Percentiles rank a stretch among this genome's conserved stretches.
phyloP scores from a whole-genome alignment of 2,113 vertebrate genomes.

The Nannobrachium achirus region DNA sequence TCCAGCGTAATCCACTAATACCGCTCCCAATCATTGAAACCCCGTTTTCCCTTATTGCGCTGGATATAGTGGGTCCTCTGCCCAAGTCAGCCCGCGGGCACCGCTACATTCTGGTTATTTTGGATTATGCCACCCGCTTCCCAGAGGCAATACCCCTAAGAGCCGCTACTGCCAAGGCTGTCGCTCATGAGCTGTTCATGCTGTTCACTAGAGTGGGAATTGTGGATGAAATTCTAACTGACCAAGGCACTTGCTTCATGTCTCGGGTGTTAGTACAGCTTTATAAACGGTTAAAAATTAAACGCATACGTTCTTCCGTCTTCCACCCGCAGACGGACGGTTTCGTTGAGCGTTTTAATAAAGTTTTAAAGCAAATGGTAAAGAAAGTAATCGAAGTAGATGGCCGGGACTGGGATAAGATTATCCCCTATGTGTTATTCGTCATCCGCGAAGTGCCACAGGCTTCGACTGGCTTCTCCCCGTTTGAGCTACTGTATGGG shows the following conservation, averaged over 20 bases:
- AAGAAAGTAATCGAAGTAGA: no score
- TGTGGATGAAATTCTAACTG: no score
- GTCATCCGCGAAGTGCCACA: neutral
- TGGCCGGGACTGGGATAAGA: no score
- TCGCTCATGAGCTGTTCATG: no score
- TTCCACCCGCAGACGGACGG: no score
- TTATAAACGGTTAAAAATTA: neutral
- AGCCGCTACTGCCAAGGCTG: neutral
- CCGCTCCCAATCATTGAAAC: neutral
- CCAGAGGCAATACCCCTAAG: neutral
- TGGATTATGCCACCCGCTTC: constrained; percentile 1
- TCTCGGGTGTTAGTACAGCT: neutral
- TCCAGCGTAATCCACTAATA: neutral
- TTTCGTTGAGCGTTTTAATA: no score
- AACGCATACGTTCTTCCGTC: no score
- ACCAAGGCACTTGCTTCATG: no score
- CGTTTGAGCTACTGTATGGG: neutral
- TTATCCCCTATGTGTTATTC: no score
- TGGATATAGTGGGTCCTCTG: neutral
- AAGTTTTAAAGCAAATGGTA: no score
- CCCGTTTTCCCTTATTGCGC: neutral
- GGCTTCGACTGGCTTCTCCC: constrained; percentile 4
- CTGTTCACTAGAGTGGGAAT: no score
- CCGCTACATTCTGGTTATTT: neutral
- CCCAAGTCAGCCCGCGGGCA: neutral